phyloP scores from a whole-genome alignment of 1,140 invertebrate species.

The Dendrolimus punctatus region DNA sequence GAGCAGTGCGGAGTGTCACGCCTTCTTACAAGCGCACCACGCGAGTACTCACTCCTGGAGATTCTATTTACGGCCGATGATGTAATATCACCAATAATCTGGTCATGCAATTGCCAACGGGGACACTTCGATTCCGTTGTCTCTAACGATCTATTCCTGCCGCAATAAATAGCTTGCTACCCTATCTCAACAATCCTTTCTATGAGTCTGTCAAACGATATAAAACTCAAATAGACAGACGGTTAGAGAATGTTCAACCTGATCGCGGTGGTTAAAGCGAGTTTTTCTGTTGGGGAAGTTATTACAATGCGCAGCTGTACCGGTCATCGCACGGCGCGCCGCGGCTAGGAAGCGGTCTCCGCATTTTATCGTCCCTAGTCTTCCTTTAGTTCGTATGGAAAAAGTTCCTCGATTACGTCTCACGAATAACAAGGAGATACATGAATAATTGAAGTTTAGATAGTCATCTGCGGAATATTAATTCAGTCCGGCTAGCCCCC shows the following conservation, averaged over 20 bases:
- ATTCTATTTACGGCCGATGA: slow-evolving; percentile 64
- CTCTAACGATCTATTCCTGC: no score
- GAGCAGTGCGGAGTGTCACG: slow-evolving; percentile 44
- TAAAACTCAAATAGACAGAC: slow-evolving; percentile 8
- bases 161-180: no score
- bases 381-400: slow-evolving; percentile 28
- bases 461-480: slow-evolving; percentile 21
- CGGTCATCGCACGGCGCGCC: slow-evolving; percentile 25
- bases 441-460: slow-evolving; percentile 30
- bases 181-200: no score
- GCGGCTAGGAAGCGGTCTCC: slow-evolving; percentile 34
- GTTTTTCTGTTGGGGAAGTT: slow-evolving; percentile 39
- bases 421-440: slow-evolving; percentile 19
- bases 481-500: slow-evolving; percentile 4
- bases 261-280: slow-evolving; percentile 17
- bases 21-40: slow-evolving; percentile 49
- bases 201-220: slow-evolving; percentile 3
- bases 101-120: slow-evolving; percentile 32
- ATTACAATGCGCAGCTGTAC: slow-evolving; percentile 34
- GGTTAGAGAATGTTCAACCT: slow-evolving; percentile 23
- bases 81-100: slow-evolving; percentile 49
- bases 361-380: slow-evolving; percentile 30
- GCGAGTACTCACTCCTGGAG: slow-evolving; percentile 47
- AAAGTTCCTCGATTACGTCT: slow-evolving; percentile 25
- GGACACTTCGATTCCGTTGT: slow-evolving; percentile 24